phyloP scores from a whole-genome alignment of 1,140 invertebrate species.

The Drosophila ohnishii region DNA sequence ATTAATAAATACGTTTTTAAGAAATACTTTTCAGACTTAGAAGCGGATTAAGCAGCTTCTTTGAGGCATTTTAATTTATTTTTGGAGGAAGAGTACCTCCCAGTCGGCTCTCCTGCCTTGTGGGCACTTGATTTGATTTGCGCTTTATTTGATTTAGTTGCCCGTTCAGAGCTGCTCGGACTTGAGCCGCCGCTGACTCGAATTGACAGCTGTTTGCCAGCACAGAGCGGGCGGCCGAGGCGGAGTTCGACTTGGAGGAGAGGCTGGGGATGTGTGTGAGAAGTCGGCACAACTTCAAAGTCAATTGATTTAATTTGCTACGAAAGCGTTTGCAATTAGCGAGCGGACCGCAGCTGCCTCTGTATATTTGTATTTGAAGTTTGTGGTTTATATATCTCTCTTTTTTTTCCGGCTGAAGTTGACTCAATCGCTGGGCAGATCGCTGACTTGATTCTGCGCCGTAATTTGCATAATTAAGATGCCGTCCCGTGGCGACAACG shows the following conservation, averaged over 20 bases:
- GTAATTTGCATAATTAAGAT: conserved; percentile 79
- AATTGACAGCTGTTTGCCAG: conserved; percentile 39
- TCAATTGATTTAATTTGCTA: conserved; percentile 73
- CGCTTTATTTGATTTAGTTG: conserved; percentile 64
- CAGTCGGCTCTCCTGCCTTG: not conserved
- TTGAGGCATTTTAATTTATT: no score
- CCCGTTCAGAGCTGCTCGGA: conserved; percentile 15
- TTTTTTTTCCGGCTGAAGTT: conserved; percentile 5
- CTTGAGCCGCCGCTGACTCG: conserved; percentile 40
- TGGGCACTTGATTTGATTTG: conserved; percentile 53
- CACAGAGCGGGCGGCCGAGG: not conserved
- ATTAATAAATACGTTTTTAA: not conserved
- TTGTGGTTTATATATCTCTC: conserved; percentile 14
- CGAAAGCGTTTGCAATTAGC: conserved; percentile 71
- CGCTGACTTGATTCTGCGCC: conserved; percentile 27
- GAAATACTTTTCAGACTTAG: not conserved
- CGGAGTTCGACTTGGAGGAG: not conserved
- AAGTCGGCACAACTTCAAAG: conserved; percentile 57
- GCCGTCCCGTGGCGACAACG: conserved; percentile 58
- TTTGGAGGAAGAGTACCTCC: not conserved
- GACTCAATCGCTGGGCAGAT: conserved; percentile 23
- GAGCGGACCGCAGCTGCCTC: conserved; percentile 20
- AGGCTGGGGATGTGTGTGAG: not conserved
- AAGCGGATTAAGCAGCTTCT: no score
- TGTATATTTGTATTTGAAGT: conserved; percentile 5